These are phyloP conservation scores for Xiphophorus birchmanni DNA, from an alignment of 2,797 vertebrate genomes.

Conservation along the genomic window DNA sequence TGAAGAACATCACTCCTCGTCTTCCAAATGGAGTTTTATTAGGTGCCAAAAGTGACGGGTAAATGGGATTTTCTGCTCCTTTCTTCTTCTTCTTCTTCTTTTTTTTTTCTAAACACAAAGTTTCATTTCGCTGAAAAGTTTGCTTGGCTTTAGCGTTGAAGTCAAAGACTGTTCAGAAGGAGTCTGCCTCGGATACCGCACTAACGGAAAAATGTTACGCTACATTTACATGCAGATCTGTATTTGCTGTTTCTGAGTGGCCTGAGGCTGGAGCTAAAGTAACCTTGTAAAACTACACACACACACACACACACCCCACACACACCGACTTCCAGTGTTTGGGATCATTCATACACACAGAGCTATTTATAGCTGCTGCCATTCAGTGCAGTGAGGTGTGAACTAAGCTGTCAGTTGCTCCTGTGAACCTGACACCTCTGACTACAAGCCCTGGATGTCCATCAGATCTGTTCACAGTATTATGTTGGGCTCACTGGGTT, in stretches of 20 bases:
- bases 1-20: constrained; percentile 64
- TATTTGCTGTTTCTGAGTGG: neutral
- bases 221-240: neutral
- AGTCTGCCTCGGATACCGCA: constrained; percentile 3
- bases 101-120: neutral
- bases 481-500: neutral
- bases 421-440: constrained; percentile 1
- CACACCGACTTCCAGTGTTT: neutral
- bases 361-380: constrained; percentile 1
- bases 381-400: constrained; percentile 14
- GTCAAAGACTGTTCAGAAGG: constrained; percentile 21
- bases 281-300: neutral
- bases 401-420: constrained; percentile 9
- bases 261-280: neutral
- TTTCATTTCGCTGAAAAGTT: constrained; percentile 44
- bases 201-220: constrained; percentile 9
- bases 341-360: neutral
- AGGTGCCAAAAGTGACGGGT: constrained; percentile 70
- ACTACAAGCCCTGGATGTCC: neutral
- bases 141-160: constrained; percentile 29
- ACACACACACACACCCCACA: neutral
- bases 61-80: constrained; percentile 58
- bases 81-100: constrained; percentile 37
- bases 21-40: constrained; percentile 62
- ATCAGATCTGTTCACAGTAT: neutral